Conservation (phyloP, 1,140 invertebrate genomes). For the Danaus plexippus region DNA sequence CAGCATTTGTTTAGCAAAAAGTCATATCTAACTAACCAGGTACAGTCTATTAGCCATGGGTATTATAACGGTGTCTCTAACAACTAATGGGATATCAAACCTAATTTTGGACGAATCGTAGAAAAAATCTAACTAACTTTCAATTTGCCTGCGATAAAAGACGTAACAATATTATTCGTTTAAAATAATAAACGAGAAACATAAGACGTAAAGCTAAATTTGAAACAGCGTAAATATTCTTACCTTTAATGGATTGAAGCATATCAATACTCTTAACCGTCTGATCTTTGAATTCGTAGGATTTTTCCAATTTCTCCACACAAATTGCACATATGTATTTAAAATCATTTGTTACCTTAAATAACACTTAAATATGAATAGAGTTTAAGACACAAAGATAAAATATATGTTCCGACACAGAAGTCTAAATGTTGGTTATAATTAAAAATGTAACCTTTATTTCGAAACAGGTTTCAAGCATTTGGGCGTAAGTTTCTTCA, state of each 20-base stretch:
- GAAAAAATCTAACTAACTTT: no score
- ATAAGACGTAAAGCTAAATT: no score
- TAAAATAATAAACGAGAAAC: no score
- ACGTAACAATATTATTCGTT: no score
- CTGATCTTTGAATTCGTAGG: conserved; percentile 38
- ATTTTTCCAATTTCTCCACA: conserved; percentile 38
- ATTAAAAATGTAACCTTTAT: conserved; percentile 45
- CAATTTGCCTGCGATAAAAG: no score
- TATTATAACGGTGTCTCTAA: no score
- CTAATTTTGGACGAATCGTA: no score
- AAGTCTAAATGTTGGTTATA: conserved; percentile 3
- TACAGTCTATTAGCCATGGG: no score
- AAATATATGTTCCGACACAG: neutral
- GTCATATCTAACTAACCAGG: no score
- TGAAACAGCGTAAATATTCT: neutral
- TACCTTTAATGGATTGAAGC: conserved; percentile 48
- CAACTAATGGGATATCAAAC: no score
- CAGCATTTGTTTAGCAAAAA: no score
- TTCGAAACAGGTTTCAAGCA: conserved; percentile 59
- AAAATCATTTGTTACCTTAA: conserved; percentile 37
- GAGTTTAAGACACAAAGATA: conserved; percentile 1
- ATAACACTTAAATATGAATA: conserved; percentile 1
- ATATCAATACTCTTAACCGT: conserved; percentile 39
- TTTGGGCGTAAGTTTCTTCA: conserved; percentile 56
- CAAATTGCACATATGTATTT: conserved; percentile 50